Percentiles rank a stretch among this genome's conserved stretches.
These are phyloP conservation scores for Myiopsitta monachus DNA, from an alignment of 2,113 vertebrate genomes.

Conservation along the genomic window DNA sequence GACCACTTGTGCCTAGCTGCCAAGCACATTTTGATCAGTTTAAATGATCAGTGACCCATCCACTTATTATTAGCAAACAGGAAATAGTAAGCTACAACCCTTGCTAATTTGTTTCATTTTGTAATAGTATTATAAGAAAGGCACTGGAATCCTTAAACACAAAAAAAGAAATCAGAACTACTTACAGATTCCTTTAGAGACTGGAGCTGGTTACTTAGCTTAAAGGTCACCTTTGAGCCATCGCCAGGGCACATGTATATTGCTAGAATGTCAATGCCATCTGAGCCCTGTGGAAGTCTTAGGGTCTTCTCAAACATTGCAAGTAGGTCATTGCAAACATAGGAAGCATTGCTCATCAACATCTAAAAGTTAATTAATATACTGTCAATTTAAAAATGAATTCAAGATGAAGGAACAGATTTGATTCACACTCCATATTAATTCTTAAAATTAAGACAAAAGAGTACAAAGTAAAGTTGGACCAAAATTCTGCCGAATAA, in stretches of 20 bases:
- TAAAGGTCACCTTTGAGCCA: neutral
- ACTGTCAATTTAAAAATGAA: neutral
- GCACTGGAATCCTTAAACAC: neutral
- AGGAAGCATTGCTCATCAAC: slow-evolving; percentile 12
- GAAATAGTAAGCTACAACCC: neutral
- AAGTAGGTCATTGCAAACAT: neutral
- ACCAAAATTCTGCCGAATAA: neutral
- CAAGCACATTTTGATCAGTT: neutral
- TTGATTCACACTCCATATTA: neutral
- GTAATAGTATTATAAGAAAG: neutral
- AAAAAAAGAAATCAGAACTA: neutral
- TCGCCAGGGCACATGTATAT: neutral
- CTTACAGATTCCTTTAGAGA: slow-evolving; percentile 45
- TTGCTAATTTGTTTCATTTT: neutral
- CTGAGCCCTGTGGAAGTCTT: neutral
- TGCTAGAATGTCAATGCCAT: neutral
- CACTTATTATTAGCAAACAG: neutral
- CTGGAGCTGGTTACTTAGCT: neutral
- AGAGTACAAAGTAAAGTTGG: neutral
- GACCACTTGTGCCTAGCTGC: neutral
- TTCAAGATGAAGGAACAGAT: neutral
- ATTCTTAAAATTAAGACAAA: neutral
- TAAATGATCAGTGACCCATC: neutral
- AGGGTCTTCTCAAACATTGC: neutral
- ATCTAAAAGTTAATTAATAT: slow-evolving; percentile 32